phyloP scores from a whole-genome alignment of 1,140 invertebrate species.

The Antheraea mylitta region DNA sequence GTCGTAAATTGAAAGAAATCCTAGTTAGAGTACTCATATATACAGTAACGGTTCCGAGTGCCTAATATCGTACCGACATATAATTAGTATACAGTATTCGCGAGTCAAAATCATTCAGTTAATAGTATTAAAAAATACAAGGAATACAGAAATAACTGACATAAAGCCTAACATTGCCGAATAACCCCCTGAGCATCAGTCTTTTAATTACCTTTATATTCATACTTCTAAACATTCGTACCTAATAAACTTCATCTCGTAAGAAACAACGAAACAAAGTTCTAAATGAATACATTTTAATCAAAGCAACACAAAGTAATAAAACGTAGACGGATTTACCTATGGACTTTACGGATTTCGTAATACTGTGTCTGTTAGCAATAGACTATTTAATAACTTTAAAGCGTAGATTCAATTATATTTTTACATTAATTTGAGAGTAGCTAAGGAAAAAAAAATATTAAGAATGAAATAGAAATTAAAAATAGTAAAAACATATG shows the following conservation, averaged over 20 bases:
- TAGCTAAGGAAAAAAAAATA: too few relatives aligned
- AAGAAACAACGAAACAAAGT: conserved; percentile 28
- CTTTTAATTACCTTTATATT: conserved; percentile 1
- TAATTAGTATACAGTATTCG: too few relatives aligned
- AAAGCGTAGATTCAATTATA: too few relatives aligned
- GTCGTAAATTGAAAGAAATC: too few relatives aligned
- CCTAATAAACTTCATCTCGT: conserved; percentile 15
- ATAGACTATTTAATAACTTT: background rate
- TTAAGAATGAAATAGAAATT: too few relatives aligned
- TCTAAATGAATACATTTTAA: conserved; percentile 26
- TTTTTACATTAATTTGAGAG: too few relatives aligned
- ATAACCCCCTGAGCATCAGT: background rate
- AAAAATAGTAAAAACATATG: too few relatives aligned
- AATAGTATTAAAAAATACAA: background rate
- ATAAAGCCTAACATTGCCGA: background rate
- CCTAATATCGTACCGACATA: too few relatives aligned
- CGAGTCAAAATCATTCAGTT: too few relatives aligned
- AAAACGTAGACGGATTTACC: conserved; percentile 11
- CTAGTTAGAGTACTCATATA: too few relatives aligned
- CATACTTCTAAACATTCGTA: conserved; percentile 1
- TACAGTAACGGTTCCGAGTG: too few relatives aligned
- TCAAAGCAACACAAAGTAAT: conserved; percentile 6
- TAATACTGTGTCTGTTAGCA: conserved; percentile 13
- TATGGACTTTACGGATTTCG: conserved; percentile 10
- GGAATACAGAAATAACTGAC: background rate